A percentile compares a stretch with the other conserved stretches of the same genome.
Evolutionary conservation across 2,888 invertebrate species (phyloP).

Genomic region (Eristalis pertinax): DNA sequence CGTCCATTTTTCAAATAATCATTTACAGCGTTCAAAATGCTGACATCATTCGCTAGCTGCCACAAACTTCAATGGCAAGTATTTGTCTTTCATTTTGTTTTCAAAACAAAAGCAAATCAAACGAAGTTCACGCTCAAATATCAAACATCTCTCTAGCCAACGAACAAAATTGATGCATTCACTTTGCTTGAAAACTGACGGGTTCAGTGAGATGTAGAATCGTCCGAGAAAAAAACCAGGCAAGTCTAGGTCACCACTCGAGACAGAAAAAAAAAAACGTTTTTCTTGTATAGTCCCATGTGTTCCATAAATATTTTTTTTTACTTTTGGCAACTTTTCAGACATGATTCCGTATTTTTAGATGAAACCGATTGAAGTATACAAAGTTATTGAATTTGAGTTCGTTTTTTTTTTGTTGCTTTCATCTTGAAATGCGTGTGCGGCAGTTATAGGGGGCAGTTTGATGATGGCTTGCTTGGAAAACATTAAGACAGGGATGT

Average conservation of each 20-base stretch:
- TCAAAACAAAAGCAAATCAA: not conserved
- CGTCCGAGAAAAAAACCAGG: not conserved
- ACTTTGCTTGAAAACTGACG: no score
- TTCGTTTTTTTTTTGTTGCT: slow-evolving; percentile 4
- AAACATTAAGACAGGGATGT: not conserved
- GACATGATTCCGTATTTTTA: slow-evolving; percentile 19
- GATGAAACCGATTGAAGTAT: not conserved
- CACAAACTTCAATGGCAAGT: not conserved
- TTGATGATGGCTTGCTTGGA: not conserved
- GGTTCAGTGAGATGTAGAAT: not conserved
- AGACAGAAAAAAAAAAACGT: not conserved
- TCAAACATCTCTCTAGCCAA: not conserved
- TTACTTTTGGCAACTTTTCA: slow-evolving; percentile 34
- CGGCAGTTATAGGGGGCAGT: not conserved
- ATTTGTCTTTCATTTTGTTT: not conserved
- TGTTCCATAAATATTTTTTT: slow-evolving; percentile 7
- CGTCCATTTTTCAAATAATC: not conserved
- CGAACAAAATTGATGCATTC: not conserved
- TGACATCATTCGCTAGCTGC: not conserved
- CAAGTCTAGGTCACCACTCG: slow-evolving; percentile 29
- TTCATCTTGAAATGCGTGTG: slow-evolving; percentile 23
- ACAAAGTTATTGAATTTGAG: slow-evolving; percentile 29
- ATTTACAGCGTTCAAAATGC: not conserved
- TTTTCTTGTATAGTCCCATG: not conserved
- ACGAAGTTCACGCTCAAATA: not conserved